These are phyloP conservation scores for Paratrypauchen microcephalus DNA, from an alignment of 2,797 vertebrate genomes.

Conservation along the genomic window DNA sequence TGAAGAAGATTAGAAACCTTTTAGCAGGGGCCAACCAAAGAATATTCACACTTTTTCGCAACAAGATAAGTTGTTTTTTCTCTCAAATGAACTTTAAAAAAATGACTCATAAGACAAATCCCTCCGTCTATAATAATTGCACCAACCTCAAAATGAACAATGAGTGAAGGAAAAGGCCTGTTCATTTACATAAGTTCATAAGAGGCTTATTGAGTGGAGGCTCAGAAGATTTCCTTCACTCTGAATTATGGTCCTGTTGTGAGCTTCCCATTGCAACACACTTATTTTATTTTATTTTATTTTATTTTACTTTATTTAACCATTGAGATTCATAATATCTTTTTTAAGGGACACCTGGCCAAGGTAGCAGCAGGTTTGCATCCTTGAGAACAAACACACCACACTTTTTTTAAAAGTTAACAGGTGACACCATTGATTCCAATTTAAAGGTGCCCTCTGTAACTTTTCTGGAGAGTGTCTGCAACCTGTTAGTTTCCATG, in stretches of 20 bases:
- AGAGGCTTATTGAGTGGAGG: constrained; percentile 71
- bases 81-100: constrained; percentile 47
- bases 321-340: constrained; percentile 26
- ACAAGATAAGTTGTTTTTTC: constrained; percentile 44
- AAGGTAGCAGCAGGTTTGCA: too few species aligned
- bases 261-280: constrained; percentile 55
- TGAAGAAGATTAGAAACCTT: neutral
- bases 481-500: too few species aligned
- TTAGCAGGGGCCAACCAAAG: constrained; percentile 14
- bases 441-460: too few species aligned
- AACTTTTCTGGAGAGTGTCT: too few species aligned
- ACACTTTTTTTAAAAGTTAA: too few species aligned
- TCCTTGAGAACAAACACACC: too few species aligned
- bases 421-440: too few species aligned
- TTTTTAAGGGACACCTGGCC: too few species aligned
- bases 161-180: constrained; percentile 55
- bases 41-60: constrained; percentile 25
- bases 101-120: constrained; percentile 53
- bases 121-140: constrained; percentile 50
- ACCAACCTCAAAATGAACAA: constrained; percentile 58
- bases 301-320: too few species aligned
- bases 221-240: constrained; percentile 60
- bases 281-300: neutral
- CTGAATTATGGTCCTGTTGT: constrained; percentile 65
- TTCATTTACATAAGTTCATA: constrained; percentile 78